Evolutionary conservation across 2,113 vertebrate species (phyloP), one percentile per base, ranked within the genome.

Genomic region (Caracal caracal): DNA sequence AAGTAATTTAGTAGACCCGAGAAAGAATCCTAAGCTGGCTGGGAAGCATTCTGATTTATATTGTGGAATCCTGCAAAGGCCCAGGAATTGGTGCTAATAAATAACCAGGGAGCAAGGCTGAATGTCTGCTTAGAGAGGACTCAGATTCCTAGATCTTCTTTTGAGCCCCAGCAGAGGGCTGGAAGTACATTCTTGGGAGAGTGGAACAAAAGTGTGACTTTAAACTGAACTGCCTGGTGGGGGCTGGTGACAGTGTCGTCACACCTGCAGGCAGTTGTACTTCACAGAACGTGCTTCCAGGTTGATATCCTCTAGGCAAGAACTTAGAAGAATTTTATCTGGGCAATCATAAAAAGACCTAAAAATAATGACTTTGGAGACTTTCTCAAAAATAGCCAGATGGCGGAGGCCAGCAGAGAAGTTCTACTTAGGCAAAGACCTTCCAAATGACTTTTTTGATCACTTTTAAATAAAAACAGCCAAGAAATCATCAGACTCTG

Each of bases 181-280:
- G 51, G 8, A 37, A 37, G n/a, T 10, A 10, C 2, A 35, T n/a
- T 80, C 33, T 11, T 5, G 49, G 73, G 75, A 76, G 40, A 33
- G 24, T 3, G 26, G 11, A 83, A 43, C 28, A 51, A 43, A 83
- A 68, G 47, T 1, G 12, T 16, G 12, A 78, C 37, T 90, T 49
- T 51, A 20, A 43, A 88, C 47, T 17, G 16, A 6, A 61, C 17
- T 30, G 61, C 12, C 4, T 33, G 65, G 8, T 17, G 61, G 22
- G n/a, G n/a, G 33, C 3, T 3, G 24, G 1, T 0, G 49, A 17
- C 6, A 10, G 49, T n/a, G 12, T 35, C 22, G 24, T n/a, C n/a
- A 33, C 5, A 84, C 33, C 2, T 40, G 47, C 40, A 51, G 53
- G 61, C 28, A 35, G 51, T 2, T 75, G 43, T 51, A 10, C 20